Evolutionary conservation across 2,797 vertebrate species (phyloP), one percentile per base, ranked within the genome.

Genomic region (Florisuga fusca): DNA sequence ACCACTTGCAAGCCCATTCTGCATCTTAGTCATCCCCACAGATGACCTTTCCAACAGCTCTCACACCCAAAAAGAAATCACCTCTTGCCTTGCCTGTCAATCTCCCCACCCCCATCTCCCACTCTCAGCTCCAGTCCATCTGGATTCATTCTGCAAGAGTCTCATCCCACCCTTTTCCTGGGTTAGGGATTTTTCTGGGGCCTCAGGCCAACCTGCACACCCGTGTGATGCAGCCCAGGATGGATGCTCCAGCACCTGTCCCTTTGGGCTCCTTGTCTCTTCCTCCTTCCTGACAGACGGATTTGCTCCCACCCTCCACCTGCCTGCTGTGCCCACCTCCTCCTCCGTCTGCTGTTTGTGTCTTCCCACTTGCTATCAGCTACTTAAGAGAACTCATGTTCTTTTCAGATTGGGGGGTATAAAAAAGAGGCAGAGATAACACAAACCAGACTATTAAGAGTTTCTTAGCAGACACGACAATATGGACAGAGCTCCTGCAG

Each of bases 271-370:
- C 53, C 8, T 25, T 63, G 69, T 31, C 75, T 62, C 34, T 41
- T 61, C 71, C 73, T 85, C 46, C 57, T 48, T 75, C 76, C 85
- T 2, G 43, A 88, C 93, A 95, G 93, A 96, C 34, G 83, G 84
- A 84, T 94, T 82, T 75, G 87, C 81, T 96, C 94, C 95, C 90
- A 94, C 96, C 87, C 74, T 87, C 86, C 93, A 93, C 90, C 93
- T 95, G 95, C 86, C 76, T 82, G 68, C 1, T 12, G 25, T 74
- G 88, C 81, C 87, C 88, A 76, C 86, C 79, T 72, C 92, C 81
- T 94, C 94, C 95, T 93, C 92, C 58, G 19, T 91, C 94, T 96
- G 95, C 90, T 96, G 91, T 93, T 94, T 92, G 86, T 73, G 66
- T 66, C 87, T 87, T 93, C 92, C 93, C 75, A 79, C 86, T 81